Base-by-base conservation (phyloP, 2,888 invertebrate genomes). In the Scrobipalpa costella region DNA sequence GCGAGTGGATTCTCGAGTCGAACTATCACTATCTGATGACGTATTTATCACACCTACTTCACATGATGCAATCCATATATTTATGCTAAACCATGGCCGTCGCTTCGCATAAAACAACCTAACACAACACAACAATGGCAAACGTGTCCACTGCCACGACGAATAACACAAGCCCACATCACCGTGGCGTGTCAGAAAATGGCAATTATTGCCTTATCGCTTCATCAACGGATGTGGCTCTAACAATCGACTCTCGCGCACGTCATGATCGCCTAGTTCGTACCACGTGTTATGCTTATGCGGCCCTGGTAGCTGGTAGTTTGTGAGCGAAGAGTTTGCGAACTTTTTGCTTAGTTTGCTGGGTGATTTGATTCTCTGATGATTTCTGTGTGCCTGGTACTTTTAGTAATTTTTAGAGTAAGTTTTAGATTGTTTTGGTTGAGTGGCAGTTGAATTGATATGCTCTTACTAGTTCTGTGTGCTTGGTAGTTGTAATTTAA, bases 211-310 rank as follows among this genome's bases (percentile, higher is more conserved):
- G 15, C n/a, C n/a, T 9, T 44, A 44, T 44, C 44, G 44, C 44
- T 44, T 7, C 44, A 44, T 44, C 44, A 9, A 15, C 44, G 44
- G 44, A 44, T n/a, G 44, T 44, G 15, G 44, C n/a, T 15, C 2
- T 44, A 44, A 44, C 44, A 44, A 44, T 15, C 44, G 15, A 44
- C 44, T 44, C 6, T 2, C 15, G 3, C 6, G 44, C 44, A 15
- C 7, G 44, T 15, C 44, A 44, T 44, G 44, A 15, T 44, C 15
- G 9, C 44, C 44, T 44, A n/a, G 44, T 44, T n/a, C 7, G 7
- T n/a, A 44, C 44, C 15, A 44, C n/a, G 44, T 44, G 15, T 44
- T n/a, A n/a, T n/a, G n/a, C n/a, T 44, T 44, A 44, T 44, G 44
- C n/a, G 6, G 0, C 7, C 44, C 44, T 44, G 44, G 44, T 44